Percentiles rank a stretch among this genome's conserved stretches.
Conservation (phyloP, 2,113 vertebrate genomes). For the Oryzias woworae region DNA sequence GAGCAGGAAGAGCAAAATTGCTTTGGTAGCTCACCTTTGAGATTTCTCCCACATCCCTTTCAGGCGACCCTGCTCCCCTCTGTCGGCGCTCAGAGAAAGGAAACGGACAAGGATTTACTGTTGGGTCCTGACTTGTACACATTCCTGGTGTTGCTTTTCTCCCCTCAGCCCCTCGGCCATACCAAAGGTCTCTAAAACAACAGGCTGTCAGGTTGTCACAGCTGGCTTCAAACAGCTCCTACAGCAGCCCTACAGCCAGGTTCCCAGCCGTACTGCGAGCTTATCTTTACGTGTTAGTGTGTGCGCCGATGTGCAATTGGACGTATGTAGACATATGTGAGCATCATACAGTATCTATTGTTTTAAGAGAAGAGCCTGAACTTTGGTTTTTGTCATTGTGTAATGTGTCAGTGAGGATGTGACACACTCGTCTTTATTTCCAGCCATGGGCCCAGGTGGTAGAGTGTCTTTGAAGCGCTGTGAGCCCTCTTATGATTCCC, state of each 20-base stretch:
- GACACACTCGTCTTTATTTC: constrained; percentile 31
- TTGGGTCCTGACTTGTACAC: constrained; percentile 85
- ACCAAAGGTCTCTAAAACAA: constrained; percentile 85
- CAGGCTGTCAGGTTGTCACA: constrained; percentile 86
- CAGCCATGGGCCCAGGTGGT: constrained; percentile 72
- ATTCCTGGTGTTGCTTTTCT: constrained; percentile 85
- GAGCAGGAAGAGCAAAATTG: constrained; percentile 39
- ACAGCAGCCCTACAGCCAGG: constrained; percentile 75
- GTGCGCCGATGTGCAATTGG: constrained; percentile 1
- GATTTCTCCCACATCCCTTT: constrained; percentile 66
- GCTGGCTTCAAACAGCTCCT: constrained; percentile 86
- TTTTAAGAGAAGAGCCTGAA: neutral
- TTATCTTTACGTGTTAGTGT: constrained; percentile 20
- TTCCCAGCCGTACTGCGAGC: constrained; percentile 71
- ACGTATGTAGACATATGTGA: constrained; percentile 56
- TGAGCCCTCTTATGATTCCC: constrained; percentile 64
- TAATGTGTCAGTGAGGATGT: constrained; percentile 28
- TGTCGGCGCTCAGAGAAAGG: constrained; percentile 73
- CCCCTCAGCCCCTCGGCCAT: constrained; percentile 81
- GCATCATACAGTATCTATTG: constrained; percentile 31
- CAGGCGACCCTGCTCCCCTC: constrained; percentile 65
- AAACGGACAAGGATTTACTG: constrained; percentile 84
- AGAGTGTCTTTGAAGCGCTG: constrained; percentile 72
- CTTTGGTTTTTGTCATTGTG: neutral
- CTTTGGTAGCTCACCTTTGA: constrained; percentile 32